Base-by-base conservation (phyloP, 2,888 invertebrate genomes). In the Bombylius discolor region DNA sequence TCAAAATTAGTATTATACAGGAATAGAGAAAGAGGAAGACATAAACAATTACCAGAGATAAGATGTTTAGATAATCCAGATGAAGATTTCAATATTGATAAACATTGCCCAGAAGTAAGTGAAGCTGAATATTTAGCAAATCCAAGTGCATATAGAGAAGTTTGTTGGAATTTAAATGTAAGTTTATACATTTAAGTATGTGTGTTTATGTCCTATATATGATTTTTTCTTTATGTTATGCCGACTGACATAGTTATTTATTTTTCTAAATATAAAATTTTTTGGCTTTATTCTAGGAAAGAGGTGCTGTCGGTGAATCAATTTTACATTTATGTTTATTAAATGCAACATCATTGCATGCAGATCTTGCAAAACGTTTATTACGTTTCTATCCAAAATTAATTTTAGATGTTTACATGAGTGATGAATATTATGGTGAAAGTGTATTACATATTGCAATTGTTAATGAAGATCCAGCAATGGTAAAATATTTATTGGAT, bases 341-440 rank as follows among this genome's bases (percentile, higher is more conserved):
- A 34, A 90, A 92, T 66, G 92, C 95, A 0, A 90, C 94, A 0
- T 87, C 93, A 0, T 77, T 95, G 49, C 89, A 96, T 69, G 91
- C 91, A 2, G 96, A 96, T 70, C 79, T 99, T 54, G 96, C 95
- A 0, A 97, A 96, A 73, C 78, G 96, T 56, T 77, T 99, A 34
- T 76, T 98, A 8, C 80, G 88, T 52, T 89, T 91, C 70, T 99
- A 92, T 76, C 99, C 99, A 0, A 93, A 92, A 69, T 81, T 99
- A 31, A 92, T 98, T 66, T 89, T 95, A 68, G 98, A 99, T 68
- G 88, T 95, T 63, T 98, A 97, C 73, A 86, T 93, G 76, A 86
- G 87, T 51, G 98, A 98, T 67, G 98, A 98, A 73, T 98, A 97
- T 72, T 99, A 95, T 68, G 98, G 96, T 3, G 97, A 97, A 71